A percentile compares a stretch with the other conserved stretches of the same genome.
These are phyloP conservation scores for Bufotes viridis DNA, from an alignment of 2,797 vertebrate species.

Conservation along the genomic window DNA sequence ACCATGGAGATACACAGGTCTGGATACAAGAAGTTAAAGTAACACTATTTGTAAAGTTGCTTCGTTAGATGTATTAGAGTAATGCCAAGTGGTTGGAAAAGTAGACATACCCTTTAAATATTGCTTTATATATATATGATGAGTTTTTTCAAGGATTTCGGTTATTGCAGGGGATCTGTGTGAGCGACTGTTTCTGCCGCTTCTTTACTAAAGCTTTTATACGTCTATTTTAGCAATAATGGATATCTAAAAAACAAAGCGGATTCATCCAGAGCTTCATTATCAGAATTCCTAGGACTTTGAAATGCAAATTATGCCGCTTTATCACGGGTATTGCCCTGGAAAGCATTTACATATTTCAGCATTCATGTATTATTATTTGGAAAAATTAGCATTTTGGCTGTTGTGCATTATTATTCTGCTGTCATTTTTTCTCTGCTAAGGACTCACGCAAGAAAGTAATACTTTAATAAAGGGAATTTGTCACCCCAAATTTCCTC, in stretches of 20 bases:
- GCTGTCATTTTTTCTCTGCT: not conserved
- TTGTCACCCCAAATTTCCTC: too few species aligned
- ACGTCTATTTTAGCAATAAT: slow-evolving; percentile 12
- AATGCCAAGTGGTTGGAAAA: not conserved
- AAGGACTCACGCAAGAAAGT: rapidly evolving
- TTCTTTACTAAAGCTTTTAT: not conserved
- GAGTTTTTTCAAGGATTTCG: not conserved
- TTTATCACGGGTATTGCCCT: not conserved
- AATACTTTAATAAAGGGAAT: not conserved
- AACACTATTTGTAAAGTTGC: not conserved
- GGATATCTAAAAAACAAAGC: not conserved
- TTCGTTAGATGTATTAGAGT: not conserved
- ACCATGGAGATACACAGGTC: not conserved
- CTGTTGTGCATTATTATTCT: not conserved
- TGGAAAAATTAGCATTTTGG: not conserved
- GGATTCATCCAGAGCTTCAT: not conserved
- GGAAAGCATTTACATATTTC: not conserved
- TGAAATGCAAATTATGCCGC: slow-evolving; percentile 8
- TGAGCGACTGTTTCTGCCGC: not conserved
- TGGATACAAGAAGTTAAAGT: not conserved
- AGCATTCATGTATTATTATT: not conserved
- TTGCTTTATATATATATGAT: not conserved
- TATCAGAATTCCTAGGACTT: not conserved
- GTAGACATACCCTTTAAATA: not conserved
- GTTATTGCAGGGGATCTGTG: not conserved